Evolutionary conservation across 2,888 invertebrate species (phyloP).

Genomic region (Plagodis pulveraria): DNA sequence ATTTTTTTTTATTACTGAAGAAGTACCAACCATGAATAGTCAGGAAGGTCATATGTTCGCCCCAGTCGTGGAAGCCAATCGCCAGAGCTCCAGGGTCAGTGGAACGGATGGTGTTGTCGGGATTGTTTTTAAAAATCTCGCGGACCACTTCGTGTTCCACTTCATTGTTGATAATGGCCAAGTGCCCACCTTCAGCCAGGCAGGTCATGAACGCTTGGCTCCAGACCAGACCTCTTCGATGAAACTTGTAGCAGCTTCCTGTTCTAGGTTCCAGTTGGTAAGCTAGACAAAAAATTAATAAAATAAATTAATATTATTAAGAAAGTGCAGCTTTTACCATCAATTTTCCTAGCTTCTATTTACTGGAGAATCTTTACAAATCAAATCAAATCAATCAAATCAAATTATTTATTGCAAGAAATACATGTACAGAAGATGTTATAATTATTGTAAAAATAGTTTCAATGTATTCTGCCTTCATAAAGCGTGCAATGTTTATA

Average conservation of each 20-base stretch:
- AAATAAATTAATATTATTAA: neutral
- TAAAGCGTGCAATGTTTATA: too few relatives aligned
- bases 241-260: slow-evolving; percentile 50
- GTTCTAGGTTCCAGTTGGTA: slow-evolving; percentile 43
- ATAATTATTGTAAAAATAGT: too few relatives aligned
- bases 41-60: neutral
- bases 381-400: too few relatives aligned
- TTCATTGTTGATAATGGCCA: slow-evolving; percentile 57
- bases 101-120: neutral
- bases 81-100: neutral
- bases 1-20: neutral
- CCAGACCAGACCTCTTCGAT: slow-evolving; percentile 46
- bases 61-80: neutral
- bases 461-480: too few relatives aligned
- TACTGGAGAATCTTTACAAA: neutral
- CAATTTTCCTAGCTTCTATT: neutral
- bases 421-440: too few relatives aligned
- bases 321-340: neutral
- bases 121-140: slow-evolving; percentile 40
- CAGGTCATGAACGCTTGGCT: slow-evolving; percentile 55
- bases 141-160: slow-evolving; percentile 42
- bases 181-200: slow-evolving; percentile 55
- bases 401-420: too few relatives aligned
- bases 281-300: slow-evolving; percentile 9
- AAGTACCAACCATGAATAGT: neutral